Percentiles rank a stretch among this genome's conserved stretches.
These are phyloP conservation scores for Bimastos eiseni DNA, from an alignment of 2,888 invertebrate species.

Conservation along the genomic window DNA sequence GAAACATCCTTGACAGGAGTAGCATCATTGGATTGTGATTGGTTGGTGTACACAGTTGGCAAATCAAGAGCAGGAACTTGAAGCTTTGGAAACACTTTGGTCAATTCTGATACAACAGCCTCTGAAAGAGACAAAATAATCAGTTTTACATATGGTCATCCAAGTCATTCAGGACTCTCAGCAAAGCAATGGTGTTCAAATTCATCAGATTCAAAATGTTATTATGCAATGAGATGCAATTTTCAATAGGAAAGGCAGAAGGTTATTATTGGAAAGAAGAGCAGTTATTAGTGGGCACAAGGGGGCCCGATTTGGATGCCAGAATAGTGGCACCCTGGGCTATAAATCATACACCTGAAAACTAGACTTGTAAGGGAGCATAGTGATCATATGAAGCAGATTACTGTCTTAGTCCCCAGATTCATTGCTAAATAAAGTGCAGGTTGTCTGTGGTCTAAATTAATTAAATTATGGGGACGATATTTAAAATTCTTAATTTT, in stretches of 20 bases:
- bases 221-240: background rate
- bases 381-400: no score
- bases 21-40: background rate
- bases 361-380: no score
- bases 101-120: slow-evolving; percentile 36
- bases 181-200: background rate
- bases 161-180: background rate
- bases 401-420: no score
- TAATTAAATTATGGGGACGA: background rate
- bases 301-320: no score
- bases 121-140: slow-evolving; percentile 39
- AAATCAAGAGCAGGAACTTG: slow-evolving; percentile 40
- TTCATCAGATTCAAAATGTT: background rate
- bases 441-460: background rate
- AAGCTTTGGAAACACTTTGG: slow-evolving; percentile 31
- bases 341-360: no score
- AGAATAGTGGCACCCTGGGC: no score
- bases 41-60: background rate
- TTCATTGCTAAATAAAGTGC: no score
- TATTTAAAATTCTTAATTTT: no score
- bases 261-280: background rate
- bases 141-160: background rate
- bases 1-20: background rate
- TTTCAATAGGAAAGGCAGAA: background rate
- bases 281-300: no score